Evolutionary conservation across 2,888 invertebrate species (phyloP), one percentile per base, ranked within the genome.

Genomic region (Anorthoa munda): DNA sequence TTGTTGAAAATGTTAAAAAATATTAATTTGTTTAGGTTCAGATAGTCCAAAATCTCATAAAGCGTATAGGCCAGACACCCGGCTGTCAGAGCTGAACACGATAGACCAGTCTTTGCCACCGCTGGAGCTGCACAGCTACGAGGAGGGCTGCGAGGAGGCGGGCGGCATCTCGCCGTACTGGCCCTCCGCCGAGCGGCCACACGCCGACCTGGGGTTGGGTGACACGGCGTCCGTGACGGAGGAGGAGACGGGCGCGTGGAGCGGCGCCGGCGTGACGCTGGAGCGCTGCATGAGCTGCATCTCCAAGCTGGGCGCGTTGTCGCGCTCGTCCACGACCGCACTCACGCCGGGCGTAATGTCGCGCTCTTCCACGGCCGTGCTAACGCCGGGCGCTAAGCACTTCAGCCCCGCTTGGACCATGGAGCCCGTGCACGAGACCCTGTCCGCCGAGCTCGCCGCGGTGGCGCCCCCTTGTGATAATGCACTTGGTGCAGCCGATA

Each of bases 261-360:
- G 86, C 17, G 89, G 89, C 3, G 84, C 85, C 95, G 97, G 97
- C 64, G 93, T 94, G 23, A 91, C 93, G 51, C 89, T 97, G 15
- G 97, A 97, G 87, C 93, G 97, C 63, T 98, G 98, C 91, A 97
- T 97, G 94, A 98, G 98, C 90, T 98, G 98, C 91, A 98, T 98
- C 90, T 97, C 98, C 76, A 98, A 98, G 93, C 95, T 98, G 46
- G 98, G 98, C 26, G 97, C 97, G 0, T 96, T 98, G 93, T 98
- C 98, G 0, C 96, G 98, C 59, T 97, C 97, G 18, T 97, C 97
- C 51, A 97, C 97, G 12, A 97, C 96, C 0, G 96, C 96, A 55
- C 93, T 96, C 68, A 97, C 96, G 4, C 97, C 97, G 1, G 95
- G 96, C 2, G 95, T 94, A 0, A 96, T 98, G 93, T 98, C 98